Percentiles rank a stretch among this genome's conserved stretches.
These are phyloP conservation scores for Emmelina monodactyla DNA, from an alignment of 2,888 invertebrate genomes.

Conservation along the genomic window DNA sequence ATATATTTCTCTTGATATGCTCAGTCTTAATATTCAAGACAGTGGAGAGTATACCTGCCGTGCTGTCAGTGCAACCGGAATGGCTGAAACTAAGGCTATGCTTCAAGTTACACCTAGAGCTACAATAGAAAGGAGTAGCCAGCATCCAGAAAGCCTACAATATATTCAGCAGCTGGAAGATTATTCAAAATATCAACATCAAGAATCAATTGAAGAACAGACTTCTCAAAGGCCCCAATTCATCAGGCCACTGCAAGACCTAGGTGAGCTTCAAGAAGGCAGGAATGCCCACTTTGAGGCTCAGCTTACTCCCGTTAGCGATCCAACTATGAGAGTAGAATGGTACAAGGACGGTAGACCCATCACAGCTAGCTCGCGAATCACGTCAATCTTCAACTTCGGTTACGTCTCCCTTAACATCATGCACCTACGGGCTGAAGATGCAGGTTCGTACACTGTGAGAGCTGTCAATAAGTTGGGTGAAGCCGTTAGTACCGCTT, in stretches of 20 bases:
- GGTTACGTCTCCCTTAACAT: constrained; percentile 99
- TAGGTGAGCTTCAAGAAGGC: constrained; percentile 89
- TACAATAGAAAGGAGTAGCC: constrained; percentile 86
- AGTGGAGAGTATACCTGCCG: constrained; percentile 91
- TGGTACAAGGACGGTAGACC: constrained; percentile 96
- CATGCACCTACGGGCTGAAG: constrained; percentile 97
- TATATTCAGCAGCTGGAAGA: constrained; percentile 91
- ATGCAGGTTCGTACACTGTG: constrained; percentile 93
- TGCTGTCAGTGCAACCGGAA: constrained; percentile 85
- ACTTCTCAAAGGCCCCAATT: constrained; percentile 84
- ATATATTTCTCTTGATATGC: constrained; percentile 92
- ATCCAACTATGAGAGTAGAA: constrained; percentile 92
- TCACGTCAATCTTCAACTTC: constrained; percentile 98
- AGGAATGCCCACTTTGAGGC: constrained; percentile 93
- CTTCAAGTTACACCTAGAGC: constrained; percentile 83
- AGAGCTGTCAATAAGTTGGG: constrained; percentile 91
- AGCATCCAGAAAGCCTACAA: constrained; percentile 91
- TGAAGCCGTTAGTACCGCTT: constrained; percentile 86
- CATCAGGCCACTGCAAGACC: constrained; percentile 85
- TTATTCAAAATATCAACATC: constrained; percentile 85
- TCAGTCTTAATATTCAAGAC: constrained; percentile 85
- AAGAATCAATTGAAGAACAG: constrained; percentile 84
- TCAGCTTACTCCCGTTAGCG: constrained; percentile 90
- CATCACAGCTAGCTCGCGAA: constrained; percentile 96
- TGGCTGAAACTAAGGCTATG: constrained; percentile 84